Evolutionary conservation across 2,113 vertebrate genomes (phyloP).

Genomic region (Istiophorus platypterus): DNA sequence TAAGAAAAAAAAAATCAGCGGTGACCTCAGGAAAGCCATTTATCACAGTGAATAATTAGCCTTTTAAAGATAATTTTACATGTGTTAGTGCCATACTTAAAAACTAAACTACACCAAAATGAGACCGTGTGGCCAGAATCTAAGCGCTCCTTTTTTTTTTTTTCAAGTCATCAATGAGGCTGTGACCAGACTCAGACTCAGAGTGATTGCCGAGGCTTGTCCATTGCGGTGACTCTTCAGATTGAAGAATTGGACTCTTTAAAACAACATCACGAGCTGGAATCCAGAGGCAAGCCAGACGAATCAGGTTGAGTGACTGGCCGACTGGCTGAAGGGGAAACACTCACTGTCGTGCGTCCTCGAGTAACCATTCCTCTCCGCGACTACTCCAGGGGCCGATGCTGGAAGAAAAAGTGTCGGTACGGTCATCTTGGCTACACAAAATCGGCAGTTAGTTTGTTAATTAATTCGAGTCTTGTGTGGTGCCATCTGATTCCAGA

Average conservation of each 20-base stretch:
- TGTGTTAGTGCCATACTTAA: background rate
- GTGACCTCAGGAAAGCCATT: background rate
- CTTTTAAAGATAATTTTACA: background rate
- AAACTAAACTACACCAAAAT: background rate
- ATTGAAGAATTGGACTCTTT: background rate
- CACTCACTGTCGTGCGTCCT: background rate
- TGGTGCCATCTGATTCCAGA: constrained; percentile 34
- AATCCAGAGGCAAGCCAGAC: background rate
- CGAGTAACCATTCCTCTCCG: background rate
- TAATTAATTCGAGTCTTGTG: constrained; percentile 34
- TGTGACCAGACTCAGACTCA: constrained; percentile 11
- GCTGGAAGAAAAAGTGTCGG: constrained; percentile 16
- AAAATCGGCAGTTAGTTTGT: background rate
- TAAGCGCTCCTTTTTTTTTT: background rate
- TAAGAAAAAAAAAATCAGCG: background rate
- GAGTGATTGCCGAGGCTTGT: background rate
- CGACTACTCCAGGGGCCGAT: background rate
- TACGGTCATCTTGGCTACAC: constrained; percentile 31
- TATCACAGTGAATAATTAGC: background rate
- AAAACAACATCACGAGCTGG: background rate
- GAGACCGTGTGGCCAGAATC: background rate
- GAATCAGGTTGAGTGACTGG: background rate
- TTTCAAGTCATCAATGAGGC: background rate
- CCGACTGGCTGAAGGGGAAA: background rate
- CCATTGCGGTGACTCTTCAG: background rate